These are phyloP conservation scores for Drosophila percnosoma DNA, from an alignment of 2,888 invertebrate species.

Conservation along the genomic window DNA sequence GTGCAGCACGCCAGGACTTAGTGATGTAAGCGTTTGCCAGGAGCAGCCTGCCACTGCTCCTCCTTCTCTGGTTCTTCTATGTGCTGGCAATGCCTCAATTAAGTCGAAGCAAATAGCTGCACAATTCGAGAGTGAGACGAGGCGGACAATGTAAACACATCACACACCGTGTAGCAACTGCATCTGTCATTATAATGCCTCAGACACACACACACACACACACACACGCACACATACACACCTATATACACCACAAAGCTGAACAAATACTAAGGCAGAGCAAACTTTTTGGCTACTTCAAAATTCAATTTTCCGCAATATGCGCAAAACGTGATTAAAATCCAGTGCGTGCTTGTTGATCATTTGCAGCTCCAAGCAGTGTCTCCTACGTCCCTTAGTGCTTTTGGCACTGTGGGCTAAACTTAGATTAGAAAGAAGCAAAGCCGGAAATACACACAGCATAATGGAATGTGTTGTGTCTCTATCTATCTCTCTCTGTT, in stretches of 20 bases:
- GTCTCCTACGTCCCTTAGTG: background rate
- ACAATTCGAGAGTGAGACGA: constrained; percentile 15
- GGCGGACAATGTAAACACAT: constrained; percentile 42
- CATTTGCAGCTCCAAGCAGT: constrained; percentile 34
- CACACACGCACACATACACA: background rate
- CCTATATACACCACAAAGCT: background rate
- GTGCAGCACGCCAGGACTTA: constrained; percentile 59
- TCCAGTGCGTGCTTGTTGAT: constrained; percentile 55
- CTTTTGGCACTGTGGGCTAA: constrained; percentile 16
- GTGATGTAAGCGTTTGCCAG: constrained; percentile 58
- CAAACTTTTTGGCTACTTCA: constrained; percentile 65
- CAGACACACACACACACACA: constrained; percentile 3
- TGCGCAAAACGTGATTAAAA: constrained; percentile 80
- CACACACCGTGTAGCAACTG: constrained; percentile 38
- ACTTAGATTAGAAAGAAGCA: constrained; percentile 2
- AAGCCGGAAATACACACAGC: background rate
- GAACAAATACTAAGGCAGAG: constrained; percentile 28
- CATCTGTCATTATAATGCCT: constrained; percentile 50
- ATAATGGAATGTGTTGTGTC: background rate
- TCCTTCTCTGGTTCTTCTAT: too few relatives aligned
- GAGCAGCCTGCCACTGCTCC: background rate
- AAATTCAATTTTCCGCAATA: constrained; percentile 82
- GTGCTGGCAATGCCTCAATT: constrained; percentile 54
- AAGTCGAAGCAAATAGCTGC: constrained; percentile 57
- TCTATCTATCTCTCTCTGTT: background rate